Base-by-base conservation (phyloP, 2,797 vertebrate genomes). In the Paratrypauchen microcephalus region DNA sequence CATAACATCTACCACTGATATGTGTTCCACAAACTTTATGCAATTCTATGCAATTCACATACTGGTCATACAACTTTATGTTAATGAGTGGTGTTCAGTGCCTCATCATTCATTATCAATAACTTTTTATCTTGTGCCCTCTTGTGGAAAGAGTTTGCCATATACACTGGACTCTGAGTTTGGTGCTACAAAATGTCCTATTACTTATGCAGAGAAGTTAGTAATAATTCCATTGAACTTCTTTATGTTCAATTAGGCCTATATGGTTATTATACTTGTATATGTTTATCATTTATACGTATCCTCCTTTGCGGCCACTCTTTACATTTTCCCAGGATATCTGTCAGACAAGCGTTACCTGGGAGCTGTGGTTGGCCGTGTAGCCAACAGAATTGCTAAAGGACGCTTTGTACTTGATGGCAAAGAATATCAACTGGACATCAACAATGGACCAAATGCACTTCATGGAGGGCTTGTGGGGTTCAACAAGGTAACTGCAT, bases 361-460 rank as follows among this genome's bases (percentile, higher is more conserved):
- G 1, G 97, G 97, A 15, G 92, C 96, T 0, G 85, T 94, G 0
- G 82, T 99, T 52, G 97, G 97, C 1, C 94, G 96, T 0, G 95
- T 98, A 66, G 96, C 97, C 80, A 99, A 99, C 85, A 91, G 97
- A 74, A 96, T 99, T 12, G 95, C 94, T 0, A 84, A 84, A 1
- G 97, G 96, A 3, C 91, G 63, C 3, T 98, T 98, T 79, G 65
- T 41, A 0, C 8, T 97, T 36, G 93, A 95, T 0, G 94, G 93
- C 48, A 93, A 92, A 48, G 89, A 94, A 19, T 95, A 95, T 69
- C 91, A 93, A 18, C 89, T 99, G 1, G 92, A 95, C 47, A 64
- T 94, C 75, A 99, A 99, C 84, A 95, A 95, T 0, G 95, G 94
- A 15, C 96, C 96, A 28, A 97, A 98, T 84, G 94, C 96, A 7